Conservation (phyloP, 92 coral and sea anemone genomes). For the Palythoa heliodiscus region DNA sequence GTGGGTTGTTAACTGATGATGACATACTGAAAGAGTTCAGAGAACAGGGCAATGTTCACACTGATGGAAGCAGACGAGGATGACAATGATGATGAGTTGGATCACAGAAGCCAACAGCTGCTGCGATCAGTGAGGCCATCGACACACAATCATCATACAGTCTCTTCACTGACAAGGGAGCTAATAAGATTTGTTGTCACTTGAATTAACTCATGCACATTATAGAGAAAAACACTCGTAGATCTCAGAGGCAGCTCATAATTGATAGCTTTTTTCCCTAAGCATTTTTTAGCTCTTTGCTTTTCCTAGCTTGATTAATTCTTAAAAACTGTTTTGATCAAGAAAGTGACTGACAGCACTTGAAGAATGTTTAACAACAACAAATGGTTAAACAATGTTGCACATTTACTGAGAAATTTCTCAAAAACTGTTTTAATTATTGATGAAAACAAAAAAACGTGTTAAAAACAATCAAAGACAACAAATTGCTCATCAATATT, state of each 20-base stretch:
- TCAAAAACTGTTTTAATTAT: too few species aligned
- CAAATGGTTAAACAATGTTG: too few species aligned
- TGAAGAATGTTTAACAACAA: too few species aligned
- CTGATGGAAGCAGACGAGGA: neutral
- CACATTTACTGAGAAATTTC: too few species aligned
- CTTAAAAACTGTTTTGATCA: too few species aligned
- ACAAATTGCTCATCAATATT: too few species aligned
- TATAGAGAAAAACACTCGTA: conserved; percentile 6
- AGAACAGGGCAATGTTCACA: neutral
- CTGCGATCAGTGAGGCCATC: too few species aligned
- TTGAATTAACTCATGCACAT: conserved; percentile 26
- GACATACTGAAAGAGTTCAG: neutral
- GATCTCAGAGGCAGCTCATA: neutral
- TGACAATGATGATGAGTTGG: neutral
- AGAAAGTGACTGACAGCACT: too few species aligned
- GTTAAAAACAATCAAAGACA: too few species aligned
- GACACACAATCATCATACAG: too few species aligned
- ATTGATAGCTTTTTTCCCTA: conserved; percentile 6
- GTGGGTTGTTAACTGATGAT: conserved; percentile 2
- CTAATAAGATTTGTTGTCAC: conserved; percentile 49
- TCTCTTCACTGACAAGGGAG: conserved; percentile 51
- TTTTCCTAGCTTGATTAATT: too few species aligned
- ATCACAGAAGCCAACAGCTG: neutral
- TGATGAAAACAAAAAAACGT: too few species aligned
- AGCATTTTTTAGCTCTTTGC: neutral